phyloP scores from a whole-genome alignment of 2,888 invertebrate genomes.

The Agonopterix arenella region DNA sequence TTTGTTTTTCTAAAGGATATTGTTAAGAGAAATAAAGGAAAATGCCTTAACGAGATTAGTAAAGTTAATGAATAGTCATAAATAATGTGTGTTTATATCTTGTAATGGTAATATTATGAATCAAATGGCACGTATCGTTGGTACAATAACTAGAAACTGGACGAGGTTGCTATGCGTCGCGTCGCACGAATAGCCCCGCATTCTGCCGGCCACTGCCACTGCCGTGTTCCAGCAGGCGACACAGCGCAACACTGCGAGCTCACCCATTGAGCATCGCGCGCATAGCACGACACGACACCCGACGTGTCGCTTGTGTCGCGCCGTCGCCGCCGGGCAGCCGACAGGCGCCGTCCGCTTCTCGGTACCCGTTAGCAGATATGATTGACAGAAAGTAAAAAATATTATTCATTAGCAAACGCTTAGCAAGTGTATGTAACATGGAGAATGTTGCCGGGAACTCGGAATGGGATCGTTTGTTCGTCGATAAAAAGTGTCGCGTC shows the following conservation, averaged over 20 bases:
- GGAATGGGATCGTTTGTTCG: slow-evolving; percentile 28
- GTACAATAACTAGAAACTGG: too few species aligned
- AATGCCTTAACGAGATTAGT: too few species aligned
- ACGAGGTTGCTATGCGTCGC: too few species aligned
- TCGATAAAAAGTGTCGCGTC: slow-evolving; percentile 20
- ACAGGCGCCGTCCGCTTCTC: slow-evolving; percentile 1
- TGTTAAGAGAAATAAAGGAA: too few species aligned
- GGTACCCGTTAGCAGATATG: slow-evolving; percentile 15
- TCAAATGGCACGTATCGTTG: too few species aligned
- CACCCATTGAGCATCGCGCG: not conserved
- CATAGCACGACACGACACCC: not conserved
- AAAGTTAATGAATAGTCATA: too few species aligned
- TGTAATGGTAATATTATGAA: too few species aligned
- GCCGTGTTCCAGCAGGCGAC: too few species aligned
- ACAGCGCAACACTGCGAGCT: too few species aligned
- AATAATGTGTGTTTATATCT: too few species aligned
- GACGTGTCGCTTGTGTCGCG: slow-evolving; percentile 12
- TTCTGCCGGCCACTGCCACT: not conserved
- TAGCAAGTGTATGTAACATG: slow-evolving; percentile 1
- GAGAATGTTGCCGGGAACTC: slow-evolving; percentile 25
- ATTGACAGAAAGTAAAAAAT: slow-evolving; percentile 31
- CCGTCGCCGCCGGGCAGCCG: slow-evolving; percentile 13
- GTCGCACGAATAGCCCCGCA: not conserved
- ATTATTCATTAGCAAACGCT: slow-evolving; percentile 24
- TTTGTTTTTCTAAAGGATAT: too few species aligned